These are phyloP conservation scores for Menidia beryllina DNA, from an alignment of 2,113 vertebrate species.

Conservation along the genomic window DNA sequence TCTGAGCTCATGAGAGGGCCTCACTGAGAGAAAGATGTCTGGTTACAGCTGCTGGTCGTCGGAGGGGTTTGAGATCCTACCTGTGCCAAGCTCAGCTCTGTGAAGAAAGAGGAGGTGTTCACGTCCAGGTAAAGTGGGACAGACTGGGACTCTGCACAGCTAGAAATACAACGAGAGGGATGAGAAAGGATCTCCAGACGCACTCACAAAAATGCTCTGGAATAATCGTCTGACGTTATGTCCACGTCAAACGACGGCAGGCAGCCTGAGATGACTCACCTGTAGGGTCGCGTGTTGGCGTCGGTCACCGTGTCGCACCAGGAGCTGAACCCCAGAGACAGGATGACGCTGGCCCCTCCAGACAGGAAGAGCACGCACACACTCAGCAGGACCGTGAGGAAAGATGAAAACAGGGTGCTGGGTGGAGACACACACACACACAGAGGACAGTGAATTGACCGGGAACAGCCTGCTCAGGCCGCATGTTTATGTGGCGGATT, in stretches of 20 bases:
- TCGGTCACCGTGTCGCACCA: conserved; percentile 85
- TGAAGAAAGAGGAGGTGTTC: conserved; percentile 82
- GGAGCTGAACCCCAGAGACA: conserved; percentile 80
- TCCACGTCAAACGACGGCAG: no score
- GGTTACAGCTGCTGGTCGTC: neutral
- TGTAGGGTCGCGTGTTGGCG: conserved; percentile 72
- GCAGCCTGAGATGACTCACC: conserved; percentile 41
- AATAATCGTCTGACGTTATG: no score
- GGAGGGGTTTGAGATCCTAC: conserved; percentile 36
- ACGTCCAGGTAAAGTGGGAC: conserved; percentile 82
- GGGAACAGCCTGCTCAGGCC: neutral
- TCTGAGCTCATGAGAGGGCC: neutral
- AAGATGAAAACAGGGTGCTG: conserved; percentile 84
- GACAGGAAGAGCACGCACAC: conserved; percentile 82
- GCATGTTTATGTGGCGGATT: neutral
- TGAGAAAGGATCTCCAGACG: neutral
- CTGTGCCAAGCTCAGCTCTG: conserved; percentile 80
- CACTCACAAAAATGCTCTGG: no score
- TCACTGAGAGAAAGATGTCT: neutral
- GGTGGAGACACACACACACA: conserved; percentile 36
- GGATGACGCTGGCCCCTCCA: conserved; percentile 77
- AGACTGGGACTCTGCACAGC: conserved; percentile 81
- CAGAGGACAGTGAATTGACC: neutral
- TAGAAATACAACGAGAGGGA: conserved; percentile 40
- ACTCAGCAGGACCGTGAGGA: conserved; percentile 83